Conservation (phyloP, 1,140 invertebrate species). For the Glossosoma conforme region DNA sequence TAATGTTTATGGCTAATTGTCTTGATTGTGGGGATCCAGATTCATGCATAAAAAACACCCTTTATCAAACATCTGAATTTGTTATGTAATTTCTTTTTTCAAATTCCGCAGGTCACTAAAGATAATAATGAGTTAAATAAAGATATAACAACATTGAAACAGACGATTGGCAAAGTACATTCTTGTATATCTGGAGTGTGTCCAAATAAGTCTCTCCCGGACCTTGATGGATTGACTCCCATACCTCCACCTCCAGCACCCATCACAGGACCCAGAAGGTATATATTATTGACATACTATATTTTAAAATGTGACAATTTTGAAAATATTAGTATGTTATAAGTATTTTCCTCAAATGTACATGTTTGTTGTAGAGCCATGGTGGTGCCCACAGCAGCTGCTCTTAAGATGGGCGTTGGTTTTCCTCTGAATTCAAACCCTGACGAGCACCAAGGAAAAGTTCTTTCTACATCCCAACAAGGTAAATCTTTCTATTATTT, state of each 20-base stretch:
- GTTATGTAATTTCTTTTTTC: constrained; percentile 1
- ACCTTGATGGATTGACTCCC: constrained; percentile 45
- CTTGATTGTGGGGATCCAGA: too few species aligned
- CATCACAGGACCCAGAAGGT: constrained; percentile 17
- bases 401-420: constrained; percentile 76
- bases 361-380: constrained; percentile 46
- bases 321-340: not conserved
- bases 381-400: constrained; percentile 70
- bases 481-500: constrained; percentile 33
- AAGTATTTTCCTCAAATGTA: not conserved
- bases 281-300: not conserved
- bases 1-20: too few species aligned
- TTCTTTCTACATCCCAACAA: constrained; percentile 52
- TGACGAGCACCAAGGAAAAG: constrained; percentile 56
- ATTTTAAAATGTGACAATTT: not conserved
- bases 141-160: constrained; percentile 43
- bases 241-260: constrained; percentile 7
- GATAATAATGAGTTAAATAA: constrained; percentile 50
- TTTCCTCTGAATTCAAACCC: constrained; percentile 67
- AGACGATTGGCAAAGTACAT: constrained; percentile 54
- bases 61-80: not conserved
- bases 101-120: constrained; percentile 50
- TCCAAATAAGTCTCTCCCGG: constrained; percentile 53
- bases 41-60: too few species aligned
- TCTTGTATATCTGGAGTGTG: constrained; percentile 53